Conservation (phyloP, 2,888 invertebrate species). For the Monoplex corrugatus region DNA sequence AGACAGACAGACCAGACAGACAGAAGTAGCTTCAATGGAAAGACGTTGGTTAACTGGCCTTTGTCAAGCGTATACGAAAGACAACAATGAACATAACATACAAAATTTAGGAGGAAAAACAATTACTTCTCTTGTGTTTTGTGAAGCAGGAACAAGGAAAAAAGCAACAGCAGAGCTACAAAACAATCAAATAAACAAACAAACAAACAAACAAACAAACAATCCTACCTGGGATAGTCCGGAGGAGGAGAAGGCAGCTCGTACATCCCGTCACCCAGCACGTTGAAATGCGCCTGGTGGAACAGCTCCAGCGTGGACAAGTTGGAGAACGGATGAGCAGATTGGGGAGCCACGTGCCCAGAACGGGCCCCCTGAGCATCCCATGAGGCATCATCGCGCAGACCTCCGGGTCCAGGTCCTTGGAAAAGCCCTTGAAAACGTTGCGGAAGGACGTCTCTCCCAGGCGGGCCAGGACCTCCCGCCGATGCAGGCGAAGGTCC, state of each 20-base stretch:
- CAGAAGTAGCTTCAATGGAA: too few species aligned
- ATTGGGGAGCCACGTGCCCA: neutral
- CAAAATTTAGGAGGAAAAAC: too few species aligned
- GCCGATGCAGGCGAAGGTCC: conserved; percentile 36
- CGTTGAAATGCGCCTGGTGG: conserved; percentile 65
- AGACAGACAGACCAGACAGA: neutral
- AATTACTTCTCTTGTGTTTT: too few species aligned
- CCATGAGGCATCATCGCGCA: conserved; percentile 44
- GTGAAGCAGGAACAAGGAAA: too few species aligned
- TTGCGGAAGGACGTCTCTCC: conserved; percentile 47
- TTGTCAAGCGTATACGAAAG: too few species aligned
- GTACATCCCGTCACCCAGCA: conserved; percentile 71
- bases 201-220: neutral
- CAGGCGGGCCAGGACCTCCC: conserved; percentile 41
- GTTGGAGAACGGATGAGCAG: conserved; percentile 55
- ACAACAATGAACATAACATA: too few species aligned
- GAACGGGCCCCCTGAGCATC: neutral
- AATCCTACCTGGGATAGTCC: conserved; percentile 53
- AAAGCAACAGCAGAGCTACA: too few species aligned
- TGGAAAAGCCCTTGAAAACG: conserved; percentile 49
- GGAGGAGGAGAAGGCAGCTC: conserved; percentile 66
- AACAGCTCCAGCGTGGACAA: conserved; percentile 69
- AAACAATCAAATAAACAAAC: too few species aligned
- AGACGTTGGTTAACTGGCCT: too few species aligned
- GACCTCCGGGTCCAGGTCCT: conserved; percentile 45